A percentile compares a stretch with the other conserved stretches of the same genome.
phyloP scores from a whole-genome alignment of 2,888 invertebrate genomes.

The Trachelus stipa region DNA sequence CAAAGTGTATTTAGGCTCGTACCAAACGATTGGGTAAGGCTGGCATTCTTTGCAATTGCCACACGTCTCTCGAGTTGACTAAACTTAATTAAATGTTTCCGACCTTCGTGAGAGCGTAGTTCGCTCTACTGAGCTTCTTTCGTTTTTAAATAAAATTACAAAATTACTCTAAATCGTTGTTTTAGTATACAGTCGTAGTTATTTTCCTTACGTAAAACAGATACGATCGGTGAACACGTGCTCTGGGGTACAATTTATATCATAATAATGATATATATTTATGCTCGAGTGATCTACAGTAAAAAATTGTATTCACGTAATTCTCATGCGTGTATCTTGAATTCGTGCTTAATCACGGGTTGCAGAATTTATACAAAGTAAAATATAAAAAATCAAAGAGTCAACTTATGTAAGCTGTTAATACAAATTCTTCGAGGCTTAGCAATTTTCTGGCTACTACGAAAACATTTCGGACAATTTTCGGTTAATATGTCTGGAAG shows the following conservation, averaged over 20 bases:
- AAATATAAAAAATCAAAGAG: neutral
- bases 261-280: neutral
- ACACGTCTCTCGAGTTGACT: neutral
- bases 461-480: too few species aligned
- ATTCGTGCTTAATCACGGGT: neutral
- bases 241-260: too few species aligned
- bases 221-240: neutral
- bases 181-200: neutral
- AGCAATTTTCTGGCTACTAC: neutral
- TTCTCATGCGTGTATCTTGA: neutral
- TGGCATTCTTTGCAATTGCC: slow-evolving; percentile 10
- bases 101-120: neutral
- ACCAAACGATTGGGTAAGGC: slow-evolving; percentile 1
- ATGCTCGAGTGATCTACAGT: neutral
- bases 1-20: neutral
- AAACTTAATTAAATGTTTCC: neutral
- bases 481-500: too few species aligned
- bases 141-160: neutral
- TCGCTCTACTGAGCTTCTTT: neutral
- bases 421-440: neutral
- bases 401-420: neutral
- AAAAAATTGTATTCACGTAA: neutral
- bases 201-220: neutral
- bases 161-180: neutral
- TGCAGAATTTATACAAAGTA: neutral